phyloP scores from a whole-genome alignment of 2,888 invertebrate genomes.

The Aporophyla lueneburgensis region DNA sequence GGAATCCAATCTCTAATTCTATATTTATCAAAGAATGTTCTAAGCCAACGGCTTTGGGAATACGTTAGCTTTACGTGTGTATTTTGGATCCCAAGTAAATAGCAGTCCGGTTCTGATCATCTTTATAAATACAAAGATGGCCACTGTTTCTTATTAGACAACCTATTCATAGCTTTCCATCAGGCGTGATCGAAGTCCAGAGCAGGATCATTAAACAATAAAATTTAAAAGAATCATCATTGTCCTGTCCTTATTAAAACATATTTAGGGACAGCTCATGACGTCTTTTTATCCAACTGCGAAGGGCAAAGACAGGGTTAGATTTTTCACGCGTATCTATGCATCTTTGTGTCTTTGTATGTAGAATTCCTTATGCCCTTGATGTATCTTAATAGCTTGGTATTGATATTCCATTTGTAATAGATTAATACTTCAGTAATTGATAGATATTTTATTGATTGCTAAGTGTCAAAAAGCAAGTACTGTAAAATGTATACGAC shows the following conservation, averaged over 20 bases:
- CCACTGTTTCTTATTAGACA: conserved; percentile 9
- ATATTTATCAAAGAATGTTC: conserved; percentile 43
- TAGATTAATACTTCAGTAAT: not conserved
- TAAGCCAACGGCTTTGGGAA: conserved; percentile 24
- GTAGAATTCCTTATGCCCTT: not conserved
- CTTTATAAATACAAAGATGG: conserved; percentile 48
- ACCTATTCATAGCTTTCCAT: conserved; percentile 2
- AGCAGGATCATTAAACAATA: no score
- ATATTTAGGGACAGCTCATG: not conserved
- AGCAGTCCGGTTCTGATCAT: conserved; percentile 40
- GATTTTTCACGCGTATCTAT: not conserved
- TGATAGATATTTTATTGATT: not conserved
- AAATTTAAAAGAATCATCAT: no score
- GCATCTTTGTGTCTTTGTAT: not conserved
- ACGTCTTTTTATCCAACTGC: not conserved
- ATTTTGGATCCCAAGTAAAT: conserved; percentile 59
- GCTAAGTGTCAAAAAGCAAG: not conserved
- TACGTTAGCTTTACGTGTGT: conserved; percentile 35
- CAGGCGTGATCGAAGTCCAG: no score
- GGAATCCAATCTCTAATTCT: conserved; percentile 20
- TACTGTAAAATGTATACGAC: not conserved
- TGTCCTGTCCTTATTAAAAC: no score
- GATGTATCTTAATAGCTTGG: not conserved
- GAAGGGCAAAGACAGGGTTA: not conserved
- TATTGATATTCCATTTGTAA: not conserved